Evolutionary conservation across 2,113 vertebrate genomes (phyloP).

Genomic region (Antechinus flavipes): DNA sequence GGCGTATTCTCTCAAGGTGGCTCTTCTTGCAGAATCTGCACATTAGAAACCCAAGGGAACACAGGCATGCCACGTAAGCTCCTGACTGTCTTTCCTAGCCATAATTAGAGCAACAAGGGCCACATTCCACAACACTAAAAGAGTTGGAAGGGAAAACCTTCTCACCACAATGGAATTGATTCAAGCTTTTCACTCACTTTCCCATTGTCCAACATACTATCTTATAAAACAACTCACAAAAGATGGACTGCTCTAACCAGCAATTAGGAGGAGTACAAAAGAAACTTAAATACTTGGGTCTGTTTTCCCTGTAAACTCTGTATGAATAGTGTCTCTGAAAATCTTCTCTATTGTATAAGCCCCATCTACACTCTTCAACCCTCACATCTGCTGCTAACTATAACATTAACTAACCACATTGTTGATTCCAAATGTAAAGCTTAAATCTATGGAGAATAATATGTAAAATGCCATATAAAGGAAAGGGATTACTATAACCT

Average conservation of each 20-base stretch:
- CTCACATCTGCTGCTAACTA: neutral
- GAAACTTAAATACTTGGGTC: neutral
- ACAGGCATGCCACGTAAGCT: neutral
- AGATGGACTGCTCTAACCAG: neutral
- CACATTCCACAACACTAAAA: neutral
- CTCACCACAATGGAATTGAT: neutral
- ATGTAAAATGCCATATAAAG: neutral
- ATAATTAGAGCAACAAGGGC: neutral
- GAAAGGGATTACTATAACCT: neutral
- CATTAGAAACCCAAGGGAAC: neutral
- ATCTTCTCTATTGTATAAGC: neutral
- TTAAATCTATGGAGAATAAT: neutral
- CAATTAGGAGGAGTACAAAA: neutral
- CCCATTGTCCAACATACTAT: neutral
- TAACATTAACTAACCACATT: neutral
- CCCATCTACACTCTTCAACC: neutral
- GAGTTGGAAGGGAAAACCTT: neutral
- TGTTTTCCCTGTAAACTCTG: neutral
- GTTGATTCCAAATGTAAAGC: neutral
- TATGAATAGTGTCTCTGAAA: neutral
- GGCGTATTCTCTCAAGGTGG: neutral
- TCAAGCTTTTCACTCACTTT: neutral
- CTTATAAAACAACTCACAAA: neutral
- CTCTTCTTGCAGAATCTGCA: slow-evolving; percentile 1
- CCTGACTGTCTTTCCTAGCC: neutral